These are phyloP conservation scores for Sebastes iracundus DNA, from an alignment of 2,797 vertebrate species.

Conservation along the genomic window DNA sequence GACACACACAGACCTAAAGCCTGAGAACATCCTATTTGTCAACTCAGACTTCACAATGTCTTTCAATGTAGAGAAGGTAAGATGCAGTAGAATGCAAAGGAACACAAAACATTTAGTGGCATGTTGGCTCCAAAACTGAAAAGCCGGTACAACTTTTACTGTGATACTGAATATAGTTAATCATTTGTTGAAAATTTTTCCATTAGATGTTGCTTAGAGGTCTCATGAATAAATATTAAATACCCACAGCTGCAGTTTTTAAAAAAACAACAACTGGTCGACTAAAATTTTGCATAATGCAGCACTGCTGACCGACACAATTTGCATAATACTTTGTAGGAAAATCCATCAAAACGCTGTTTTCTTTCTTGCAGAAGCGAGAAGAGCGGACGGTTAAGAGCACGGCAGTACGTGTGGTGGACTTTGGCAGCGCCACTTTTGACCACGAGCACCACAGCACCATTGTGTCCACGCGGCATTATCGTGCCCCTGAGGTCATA, in stretches of 20 bases:
- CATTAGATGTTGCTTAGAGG: background rate
- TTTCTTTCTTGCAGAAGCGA: slow-evolving; percentile 85
- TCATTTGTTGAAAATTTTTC: background rate
- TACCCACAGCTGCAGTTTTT: background rate
- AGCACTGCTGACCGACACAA: background rate
- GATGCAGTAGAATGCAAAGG: background rate
- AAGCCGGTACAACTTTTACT: background rate
- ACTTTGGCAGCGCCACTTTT: slow-evolving; percentile 97
- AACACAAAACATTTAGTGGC: background rate
- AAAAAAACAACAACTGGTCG: background rate
- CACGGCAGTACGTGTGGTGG: slow-evolving; percentile 93
- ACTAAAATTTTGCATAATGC: background rate
- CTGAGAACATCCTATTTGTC: slow-evolving; percentile 97
- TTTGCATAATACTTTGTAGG: background rate
- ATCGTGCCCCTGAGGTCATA: slow-evolving; percentile 96
- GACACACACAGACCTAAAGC: slow-evolving; percentile 98
- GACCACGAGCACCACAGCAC: slow-evolving; percentile 99
- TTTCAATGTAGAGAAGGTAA: slow-evolving; percentile 97
- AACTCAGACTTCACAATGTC: slow-evolving; percentile 96
- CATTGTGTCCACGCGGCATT: slow-evolving; percentile 96
- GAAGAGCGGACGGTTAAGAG: slow-evolving; percentile 95
- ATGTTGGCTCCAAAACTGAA: background rate
- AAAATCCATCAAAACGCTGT: background rate
- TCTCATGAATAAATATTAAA: background rate
- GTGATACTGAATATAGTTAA: background rate